Conservation (phyloP, 2,888 invertebrate species). For the Ennomos fuscantarius region DNA sequence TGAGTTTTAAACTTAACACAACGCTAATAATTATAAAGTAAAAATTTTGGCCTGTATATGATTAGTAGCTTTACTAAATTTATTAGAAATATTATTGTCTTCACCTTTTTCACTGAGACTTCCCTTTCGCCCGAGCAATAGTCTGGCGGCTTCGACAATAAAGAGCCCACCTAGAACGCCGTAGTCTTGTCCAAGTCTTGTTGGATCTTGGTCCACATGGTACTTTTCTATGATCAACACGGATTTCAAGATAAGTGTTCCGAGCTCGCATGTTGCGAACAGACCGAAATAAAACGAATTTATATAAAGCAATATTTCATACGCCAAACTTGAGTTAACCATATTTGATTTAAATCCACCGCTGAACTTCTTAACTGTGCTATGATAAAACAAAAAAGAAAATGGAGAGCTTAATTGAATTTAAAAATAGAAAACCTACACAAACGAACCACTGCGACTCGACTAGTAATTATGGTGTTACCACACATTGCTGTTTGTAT, state of each 20-base stretch:
- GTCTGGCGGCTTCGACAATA: slow-evolving; percentile 91
- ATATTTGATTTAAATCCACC: slow-evolving; percentile 53
- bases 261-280: slow-evolving; percentile 92
- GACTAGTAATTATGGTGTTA: too few species aligned
- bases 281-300: slow-evolving; percentile 95
- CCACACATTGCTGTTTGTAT: too few species aligned
- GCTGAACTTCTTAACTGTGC: not conserved
- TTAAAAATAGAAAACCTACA: too few species aligned
- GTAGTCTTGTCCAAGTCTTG: slow-evolving; percentile 90
- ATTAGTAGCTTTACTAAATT: too few species aligned
- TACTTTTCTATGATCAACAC: slow-evolving; percentile 84
- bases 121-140: slow-evolving; percentile 94
- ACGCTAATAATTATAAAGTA: too few species aligned
- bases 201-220: slow-evolving; percentile 89
- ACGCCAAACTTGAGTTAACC: slow-evolving; percentile 92
- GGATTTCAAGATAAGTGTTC: slow-evolving; percentile 91
- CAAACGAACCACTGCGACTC: too few species aligned
- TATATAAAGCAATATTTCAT: slow-evolving; percentile 93
- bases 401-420: too few species aligned
- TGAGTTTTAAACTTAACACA: too few species aligned
- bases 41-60: too few species aligned
- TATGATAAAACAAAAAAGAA: too few species aligned
- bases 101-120: slow-evolving; percentile 91
- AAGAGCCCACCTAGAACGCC: slow-evolving; percentile 91
- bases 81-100: not conserved